Evolutionary conservation across 2,888 invertebrate species (phyloP), one percentile per base, ranked within the genome.

Genomic region (Agrenia bidenticulata): DNA sequence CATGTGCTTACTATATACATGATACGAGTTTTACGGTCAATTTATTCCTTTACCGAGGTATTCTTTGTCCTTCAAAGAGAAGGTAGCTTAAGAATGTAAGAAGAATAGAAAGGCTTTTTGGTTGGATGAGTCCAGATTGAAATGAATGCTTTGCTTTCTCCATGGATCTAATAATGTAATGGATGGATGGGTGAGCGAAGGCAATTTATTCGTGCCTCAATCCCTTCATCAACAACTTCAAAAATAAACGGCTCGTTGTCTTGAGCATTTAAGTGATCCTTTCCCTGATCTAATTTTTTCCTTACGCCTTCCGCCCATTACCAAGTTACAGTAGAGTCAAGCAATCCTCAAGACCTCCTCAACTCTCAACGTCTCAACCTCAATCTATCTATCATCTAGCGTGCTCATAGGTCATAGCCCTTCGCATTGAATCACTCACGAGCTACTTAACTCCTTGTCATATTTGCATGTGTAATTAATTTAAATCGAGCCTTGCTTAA

Each of bases 11-110:
- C 5, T 32, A 32, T 4, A 11, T 32, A 4, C 11, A 4, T 32
- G 45, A 55, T 54, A 62, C 23, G 51, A 54, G 42, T 62, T 62
- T 62, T 55, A 62, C 61, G 61, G 55, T 62, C 61, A 62, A 62
- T 62, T 61, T 62, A 62, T 55, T 45, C 57, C 39, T 41, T 41
- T 57, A 57, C 17, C 23, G 37, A 41, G 54, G 37, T 39, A 37
- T 53, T 54, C 61, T 53, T 54, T 49, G 53, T 61, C 61, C 53
- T 54, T 61, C 27, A 27, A 27, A 37, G 27, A 17, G 5, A 2
- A 5, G 24, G 11, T 55, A 26, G 15, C 5, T 13, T 26, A 2
- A 17, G 51, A 54, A 32, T 54, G 21, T 26, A 53, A 37, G 27
- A 49, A 57, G 51, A n/a, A 54, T 51, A 61, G 53, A 19, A 54